Base-by-base conservation (phyloP, 2,113 vertebrate genomes). In the Nyctibius bracteatus region DNA sequence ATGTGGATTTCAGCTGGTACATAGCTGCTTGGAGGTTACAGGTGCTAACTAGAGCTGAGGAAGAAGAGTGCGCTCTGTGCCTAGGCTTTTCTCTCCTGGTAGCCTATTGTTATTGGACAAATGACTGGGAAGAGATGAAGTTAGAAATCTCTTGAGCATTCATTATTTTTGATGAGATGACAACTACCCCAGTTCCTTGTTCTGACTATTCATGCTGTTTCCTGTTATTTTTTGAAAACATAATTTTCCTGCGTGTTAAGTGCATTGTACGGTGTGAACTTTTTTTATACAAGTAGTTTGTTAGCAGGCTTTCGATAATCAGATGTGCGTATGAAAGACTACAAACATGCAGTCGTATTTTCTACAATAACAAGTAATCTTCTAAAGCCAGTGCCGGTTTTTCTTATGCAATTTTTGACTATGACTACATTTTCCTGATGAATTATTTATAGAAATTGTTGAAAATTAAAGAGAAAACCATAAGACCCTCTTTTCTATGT, bases 151-250 rank as follows among this genome's bases (percentile, higher is more conserved):
- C 98, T 90, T 94, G 98, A 98, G 98, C 97, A 97, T 98, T 99
- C 98, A 98, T 99, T 98, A 98, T 98, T 98, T 98, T 98, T 98
- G 98, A 98, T 97, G 97, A 97, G 98, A 97, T 98, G 98, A 98
- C 98, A 98, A 97, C 97, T 97, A 91, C 90, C 91, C 95, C 73
- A 74, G 92, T 92, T 97, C 74, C 91, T 55, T 94, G 67, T 97
- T 97, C 96, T 97, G 94, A 71, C 90, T 96, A 88, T 91, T 97
- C 74, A 27, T 94, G 93, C 94, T 94, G 93, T 94, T 97, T 97
- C 90, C 95, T 97, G 92, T 88, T 96, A 81, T 96, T 97, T 95
- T 93, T 92, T 39, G 51, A 92, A 97, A 96, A 93, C 75, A 35
- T 95, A 94, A 82, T 97, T 96, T 96, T 93, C 90, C 52, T 52